Evolutionary conservation across 2,113 vertebrate genomes (phyloP), one percentile per base, ranked within the genome.

Genomic region (Crotalus helleri): DNA sequence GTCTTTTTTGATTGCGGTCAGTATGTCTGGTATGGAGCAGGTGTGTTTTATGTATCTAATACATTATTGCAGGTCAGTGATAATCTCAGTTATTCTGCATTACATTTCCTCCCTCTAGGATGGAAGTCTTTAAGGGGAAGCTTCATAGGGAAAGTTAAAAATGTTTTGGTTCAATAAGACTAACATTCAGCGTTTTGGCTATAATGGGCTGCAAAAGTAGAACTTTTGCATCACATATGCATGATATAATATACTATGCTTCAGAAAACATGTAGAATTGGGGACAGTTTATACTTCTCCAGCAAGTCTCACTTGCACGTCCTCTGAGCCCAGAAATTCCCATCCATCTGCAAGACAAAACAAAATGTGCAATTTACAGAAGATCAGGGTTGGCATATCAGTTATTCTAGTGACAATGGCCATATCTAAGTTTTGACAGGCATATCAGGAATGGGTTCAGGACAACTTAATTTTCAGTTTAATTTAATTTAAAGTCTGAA

Each of bases 11-110:
- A 53, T 88, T 39, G 2, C 15, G 49, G 53, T 87, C 69, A 90
- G 49, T 2, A 39, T 11, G 55, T 5, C 89, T 55, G 15, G 92
- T 61, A 17, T 8, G 54, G 87, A 92, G 61, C 21, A 94, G 89
- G 92, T 92, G 93, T 92, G 19, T 9, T 94, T 94, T 87, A 0
- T 51, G 24, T 61, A 90, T 90, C 69, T 93, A 94, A 92, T 0
- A 5, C 11, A 49, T 69, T 94, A 0, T 0, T 33, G 4, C 49
- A 57, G 59, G 92, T 44, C 94, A 87, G 0, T 19, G 91, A 92
- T 74, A 90, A 74, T 0, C 2, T 26, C 24, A 1, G 91, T 89
- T 51, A 90, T 91, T 92, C 9, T 74, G 9, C 5, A 54, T 23
- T 24, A 9, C 3, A 7, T 87, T 3, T 95, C 94, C 93, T 53